These are phyloP conservation scores for Scaeva pyrastri DNA, from an alignment of 2,888 invertebrate species.

Conservation along the genomic window DNA sequence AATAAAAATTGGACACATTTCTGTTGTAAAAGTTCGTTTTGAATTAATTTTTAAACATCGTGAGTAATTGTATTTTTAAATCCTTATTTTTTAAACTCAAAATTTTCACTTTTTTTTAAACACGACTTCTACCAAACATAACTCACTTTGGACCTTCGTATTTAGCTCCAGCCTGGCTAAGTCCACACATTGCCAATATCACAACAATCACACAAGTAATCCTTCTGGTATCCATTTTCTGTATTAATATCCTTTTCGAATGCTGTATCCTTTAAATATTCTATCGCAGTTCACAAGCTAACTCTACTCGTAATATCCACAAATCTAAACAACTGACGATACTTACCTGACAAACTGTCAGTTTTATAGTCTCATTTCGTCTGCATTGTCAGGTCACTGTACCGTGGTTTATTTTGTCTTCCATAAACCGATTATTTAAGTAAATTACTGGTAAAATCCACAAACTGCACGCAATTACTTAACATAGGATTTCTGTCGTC, in stretches of 20 bases:
- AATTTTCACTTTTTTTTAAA: not conserved
- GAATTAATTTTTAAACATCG: no score
- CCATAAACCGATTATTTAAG: constrained; percentile 79
- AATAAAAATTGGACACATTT: no score
- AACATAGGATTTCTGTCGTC: constrained; percentile 61
- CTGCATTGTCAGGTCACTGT: constrained; percentile 55
- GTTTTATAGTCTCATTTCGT: constrained; percentile 69
- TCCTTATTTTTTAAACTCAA: not conserved
- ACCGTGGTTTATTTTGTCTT: constrained; percentile 56
- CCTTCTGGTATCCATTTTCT: constrained; percentile 58
- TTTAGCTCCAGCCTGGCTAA: constrained; percentile 57
- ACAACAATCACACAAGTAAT: constrained; percentile 15
- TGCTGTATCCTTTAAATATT: constrained; percentile 27
- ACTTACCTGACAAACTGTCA: constrained; percentile 23
- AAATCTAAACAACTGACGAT: constrained; percentile 57
- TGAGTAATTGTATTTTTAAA: not conserved
- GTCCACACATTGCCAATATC: constrained; percentile 36
- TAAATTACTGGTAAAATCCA: constrained; percentile 77
- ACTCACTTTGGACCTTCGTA: constrained; percentile 72
- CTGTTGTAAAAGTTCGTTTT: no score
- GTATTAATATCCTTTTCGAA: not conserved
- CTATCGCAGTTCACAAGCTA: constrained; percentile 1
- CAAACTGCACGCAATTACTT: constrained; percentile 71
- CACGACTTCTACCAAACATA: not conserved
- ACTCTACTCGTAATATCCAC: constrained; percentile 13